phyloP scores from a whole-genome alignment of 1,140 invertebrate species.

The Calycopis cecrops region DNA sequence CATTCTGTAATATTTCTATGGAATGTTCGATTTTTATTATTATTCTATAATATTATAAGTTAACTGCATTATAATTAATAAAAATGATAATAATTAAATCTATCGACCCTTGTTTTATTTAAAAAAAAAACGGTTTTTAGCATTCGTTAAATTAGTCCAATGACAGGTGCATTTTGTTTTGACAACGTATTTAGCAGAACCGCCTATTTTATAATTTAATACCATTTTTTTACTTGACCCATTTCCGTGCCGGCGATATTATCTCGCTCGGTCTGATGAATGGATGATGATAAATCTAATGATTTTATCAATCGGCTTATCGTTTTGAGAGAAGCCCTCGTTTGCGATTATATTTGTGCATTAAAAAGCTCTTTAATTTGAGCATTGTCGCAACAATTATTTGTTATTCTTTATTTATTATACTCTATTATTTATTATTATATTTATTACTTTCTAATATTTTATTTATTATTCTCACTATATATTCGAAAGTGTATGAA shows the following conservation, averaged over 20 bases:
- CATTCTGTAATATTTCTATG: too few relatives aligned
- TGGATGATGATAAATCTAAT: constrained; percentile 31
- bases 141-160: constrained; percentile 42
- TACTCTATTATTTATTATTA: too few relatives aligned
- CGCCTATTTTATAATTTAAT: constrained; percentile 56
- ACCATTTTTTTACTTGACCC: constrained; percentile 56
- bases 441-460: too few relatives aligned
- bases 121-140: background rate
- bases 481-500: too few relatives aligned
- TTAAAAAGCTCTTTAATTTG: too few relatives aligned
- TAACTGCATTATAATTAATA: background rate
- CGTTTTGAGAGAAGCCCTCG: constrained; percentile 8
- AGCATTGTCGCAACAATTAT: too few relatives aligned
- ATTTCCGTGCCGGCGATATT: constrained; percentile 45
- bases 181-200: constrained; percentile 68
- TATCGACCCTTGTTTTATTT: background rate
- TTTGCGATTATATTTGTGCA: constrained; percentile 17
- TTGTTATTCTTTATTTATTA: too few relatives aligned
- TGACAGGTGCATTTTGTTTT: constrained; percentile 67
- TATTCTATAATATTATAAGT: too few relatives aligned
- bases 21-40: too few relatives aligned
- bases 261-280: constrained; percentile 49
- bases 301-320: constrained; percentile 14
- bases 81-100: background rate
- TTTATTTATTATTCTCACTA: too few relatives aligned